phyloP scores from a whole-genome alignment of 92 coral and sea anemone species.

The Epizoanthus rinbou region DNA sequence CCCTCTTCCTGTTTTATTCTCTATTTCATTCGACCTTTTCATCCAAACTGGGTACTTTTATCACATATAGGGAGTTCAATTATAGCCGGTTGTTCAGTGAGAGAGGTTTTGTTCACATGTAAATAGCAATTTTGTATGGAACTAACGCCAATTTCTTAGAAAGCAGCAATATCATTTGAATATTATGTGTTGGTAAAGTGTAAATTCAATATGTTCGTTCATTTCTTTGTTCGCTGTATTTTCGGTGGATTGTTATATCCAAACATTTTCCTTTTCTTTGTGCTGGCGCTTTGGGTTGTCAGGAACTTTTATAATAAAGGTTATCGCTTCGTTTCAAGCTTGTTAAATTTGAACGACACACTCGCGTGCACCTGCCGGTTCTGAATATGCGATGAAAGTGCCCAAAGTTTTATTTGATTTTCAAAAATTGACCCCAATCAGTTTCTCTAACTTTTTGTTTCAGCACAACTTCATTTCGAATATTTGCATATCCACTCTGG shows the following conservation, averaged over 20 bases:
- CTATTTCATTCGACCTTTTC: background rate
- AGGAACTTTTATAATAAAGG: background rate
- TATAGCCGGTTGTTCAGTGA: background rate
- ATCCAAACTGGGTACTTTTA: background rate
- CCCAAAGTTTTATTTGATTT: background rate
- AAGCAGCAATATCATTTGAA: constrained; percentile 8
- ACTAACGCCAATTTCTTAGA: constrained; percentile 8
- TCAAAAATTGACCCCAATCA: background rate
- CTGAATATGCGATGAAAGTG: background rate
- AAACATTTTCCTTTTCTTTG: no score
- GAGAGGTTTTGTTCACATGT: background rate
- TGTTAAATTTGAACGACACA: no score
- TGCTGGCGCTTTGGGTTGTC: no score
- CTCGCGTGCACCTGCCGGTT: constrained; percentile 21
- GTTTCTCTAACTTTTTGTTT: background rate
- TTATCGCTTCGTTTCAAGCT: background rate
- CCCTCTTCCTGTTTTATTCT: background rate
- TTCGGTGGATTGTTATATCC: no score
- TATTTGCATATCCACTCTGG: no score
- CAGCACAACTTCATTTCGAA: no score
- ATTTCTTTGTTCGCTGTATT: background rate
- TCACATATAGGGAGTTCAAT: background rate
- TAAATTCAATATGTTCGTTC: background rate
- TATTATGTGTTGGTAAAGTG: background rate
- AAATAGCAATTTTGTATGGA: background rate